These are phyloP conservation scores for Orycteropus afer DNA, from an alignment of 2,113 vertebrate species.

Conservation along the genomic window DNA sequence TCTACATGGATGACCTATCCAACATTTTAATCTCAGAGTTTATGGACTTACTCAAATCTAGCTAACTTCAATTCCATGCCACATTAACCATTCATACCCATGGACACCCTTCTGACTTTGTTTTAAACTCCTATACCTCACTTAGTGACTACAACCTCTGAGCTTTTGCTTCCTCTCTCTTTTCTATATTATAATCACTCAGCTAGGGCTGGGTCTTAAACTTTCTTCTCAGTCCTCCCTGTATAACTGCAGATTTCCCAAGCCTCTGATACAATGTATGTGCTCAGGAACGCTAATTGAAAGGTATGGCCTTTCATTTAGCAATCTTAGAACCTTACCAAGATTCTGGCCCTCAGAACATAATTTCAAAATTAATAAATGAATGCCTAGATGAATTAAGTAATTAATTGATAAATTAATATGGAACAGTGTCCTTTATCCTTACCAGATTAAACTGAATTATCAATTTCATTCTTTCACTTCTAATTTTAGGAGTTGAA, in stretches of 20 bases:
- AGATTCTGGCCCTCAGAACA: background rate
- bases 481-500: background rate
- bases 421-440: background rate
- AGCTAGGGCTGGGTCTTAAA: background rate
- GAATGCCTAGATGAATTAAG: background rate
- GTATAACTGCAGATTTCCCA: background rate
- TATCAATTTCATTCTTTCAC: background rate
- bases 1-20: slow-evolving; percentile 23
- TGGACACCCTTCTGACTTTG: slow-evolving; percentile 50
- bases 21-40: slow-evolving; percentile 66
- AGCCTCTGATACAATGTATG: background rate
- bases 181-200: background rate
- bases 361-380: background rate
- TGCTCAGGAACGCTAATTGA: background rate
- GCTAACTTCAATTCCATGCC: slow-evolving; percentile 67
- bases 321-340: background rate
- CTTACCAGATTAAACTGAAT: background rate
- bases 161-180: background rate
- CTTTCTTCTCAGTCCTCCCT: background rate
- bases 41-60: slow-evolving; percentile 55
- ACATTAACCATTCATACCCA: slow-evolving; percentile 51
- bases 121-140: background rate
- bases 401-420: background rate
- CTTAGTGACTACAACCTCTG: background rate
- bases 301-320: background rate